Conservation (phyloP, 2,113 vertebrate genomes). For the Fukomys damarensis region DNA sequence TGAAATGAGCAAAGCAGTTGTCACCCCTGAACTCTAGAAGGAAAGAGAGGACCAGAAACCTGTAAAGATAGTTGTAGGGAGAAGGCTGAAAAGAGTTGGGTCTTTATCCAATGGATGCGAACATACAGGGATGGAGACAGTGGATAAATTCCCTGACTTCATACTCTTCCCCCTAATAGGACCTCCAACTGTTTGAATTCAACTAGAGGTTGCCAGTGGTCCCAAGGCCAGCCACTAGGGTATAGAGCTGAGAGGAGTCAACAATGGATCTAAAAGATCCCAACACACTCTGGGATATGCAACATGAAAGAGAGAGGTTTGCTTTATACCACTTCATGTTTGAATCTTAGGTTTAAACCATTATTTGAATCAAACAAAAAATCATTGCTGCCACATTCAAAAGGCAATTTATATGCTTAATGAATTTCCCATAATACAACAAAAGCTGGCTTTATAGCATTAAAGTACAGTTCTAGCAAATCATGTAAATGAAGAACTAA, state of each 20-base stretch:
- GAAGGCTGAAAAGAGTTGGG: neutral
- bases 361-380: conserved; percentile 11
- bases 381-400: neutral
- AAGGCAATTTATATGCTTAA: neutral
- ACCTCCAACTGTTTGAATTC: neutral
- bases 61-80: neutral
- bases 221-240: rapidly evolving
- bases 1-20: neutral
- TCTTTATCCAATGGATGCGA: neutral
- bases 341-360: neutral
- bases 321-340: neutral
- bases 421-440: neutral
- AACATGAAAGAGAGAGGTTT: neutral
- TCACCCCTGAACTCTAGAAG: neutral
- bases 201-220: neutral
- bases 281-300: neutral
- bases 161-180: neutral
- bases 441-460: neutral
- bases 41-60: neutral
- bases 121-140: neutral
- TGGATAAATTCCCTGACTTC: neutral
- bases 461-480: neutral
- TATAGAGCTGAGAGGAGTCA: neutral
- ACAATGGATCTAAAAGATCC: neutral
- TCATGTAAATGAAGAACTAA: conserved; percentile 1